Evolutionary conservation across 2,797 vertebrate species (phyloP).

Genomic region (Neosalanx taihuensis): DNA sequence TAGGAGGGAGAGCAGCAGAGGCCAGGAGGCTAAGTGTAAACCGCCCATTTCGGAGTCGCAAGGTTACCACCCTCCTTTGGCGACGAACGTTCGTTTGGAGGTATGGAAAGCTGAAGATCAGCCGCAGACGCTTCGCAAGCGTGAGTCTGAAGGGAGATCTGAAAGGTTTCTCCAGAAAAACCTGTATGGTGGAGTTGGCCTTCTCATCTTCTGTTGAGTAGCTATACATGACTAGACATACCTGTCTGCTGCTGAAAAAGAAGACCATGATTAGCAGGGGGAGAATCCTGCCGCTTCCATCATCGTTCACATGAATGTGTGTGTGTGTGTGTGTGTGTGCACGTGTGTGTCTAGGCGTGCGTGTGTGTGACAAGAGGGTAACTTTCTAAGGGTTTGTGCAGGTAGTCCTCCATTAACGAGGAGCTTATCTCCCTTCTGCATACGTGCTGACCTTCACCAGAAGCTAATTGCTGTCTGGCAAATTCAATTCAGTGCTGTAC

Average conservation of each 20-base stretch:
- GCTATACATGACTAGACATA: constrained; percentile 3
- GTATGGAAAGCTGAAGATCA: too few relatives aligned
- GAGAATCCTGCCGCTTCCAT: not conserved
- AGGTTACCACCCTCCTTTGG: too few relatives aligned
- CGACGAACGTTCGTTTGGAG: too few relatives aligned
- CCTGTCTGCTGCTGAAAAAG: constrained; percentile 11
- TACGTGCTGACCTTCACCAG: constrained; percentile 61
- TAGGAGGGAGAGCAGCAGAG: constrained; percentile 13
- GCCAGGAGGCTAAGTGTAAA: constrained; percentile 19
- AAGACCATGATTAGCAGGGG: constrained; percentile 10
- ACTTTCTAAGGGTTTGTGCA: constrained; percentile 44
- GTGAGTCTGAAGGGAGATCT: too few relatives aligned
- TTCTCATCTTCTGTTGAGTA: not conserved
- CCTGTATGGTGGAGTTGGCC: not conserved
- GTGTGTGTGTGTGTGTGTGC: constrained; percentile 11
- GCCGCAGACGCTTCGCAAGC: too few relatives aligned
- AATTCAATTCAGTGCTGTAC: constrained; percentile 43
- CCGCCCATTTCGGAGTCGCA: too few relatives aligned
- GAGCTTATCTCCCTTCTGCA: constrained; percentile 68
- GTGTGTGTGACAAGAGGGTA: constrained; percentile 8
- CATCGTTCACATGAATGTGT: too few relatives aligned
- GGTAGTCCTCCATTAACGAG: constrained; percentile 57
- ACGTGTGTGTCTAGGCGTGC: not conserved
- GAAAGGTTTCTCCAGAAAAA: too few relatives aligned
- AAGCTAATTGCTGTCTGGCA: constrained; percentile 64